These are phyloP conservation scores for Drosophila gunungcola DNA, from an alignment of 1,140 invertebrate genomes.

Conservation along the genomic window DNA sequence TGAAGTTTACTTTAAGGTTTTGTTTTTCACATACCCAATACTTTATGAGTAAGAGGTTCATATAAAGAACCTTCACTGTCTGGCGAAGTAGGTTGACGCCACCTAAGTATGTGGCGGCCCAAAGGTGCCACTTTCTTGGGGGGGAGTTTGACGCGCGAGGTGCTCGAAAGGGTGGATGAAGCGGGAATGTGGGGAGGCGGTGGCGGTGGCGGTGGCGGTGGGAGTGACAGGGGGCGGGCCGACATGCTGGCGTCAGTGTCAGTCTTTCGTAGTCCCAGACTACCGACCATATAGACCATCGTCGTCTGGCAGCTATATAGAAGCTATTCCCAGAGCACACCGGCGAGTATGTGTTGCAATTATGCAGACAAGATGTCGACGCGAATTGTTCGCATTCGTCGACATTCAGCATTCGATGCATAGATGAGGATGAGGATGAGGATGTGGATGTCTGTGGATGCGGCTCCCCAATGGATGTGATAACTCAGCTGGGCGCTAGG, in stretches of 20 bases:
- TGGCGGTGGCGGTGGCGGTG: neutral
- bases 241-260: slow-evolving; percentile 79
- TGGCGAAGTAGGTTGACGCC: slow-evolving; percentile 76
- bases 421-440: neutral
- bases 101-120: slow-evolving; percentile 73
- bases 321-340: slow-evolving; percentile 37
- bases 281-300: slow-evolving; percentile 20
- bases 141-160: slow-evolving; percentile 66
- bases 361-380: slow-evolving; percentile 84
- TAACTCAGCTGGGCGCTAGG: slow-evolving; percentile 67
- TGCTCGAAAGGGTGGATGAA: neutral
- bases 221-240: slow-evolving; percentile 27
- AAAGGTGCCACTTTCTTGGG: slow-evolving; percentile 64
- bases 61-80: slow-evolving; percentile 16
- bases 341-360: slow-evolving; percentile 75
- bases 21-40: too few species aligned
- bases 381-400: slow-evolving; percentile 79
- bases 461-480: slow-evolving; percentile 12
- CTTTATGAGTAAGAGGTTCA: too few species aligned
- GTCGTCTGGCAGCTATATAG: slow-evolving; percentile 39
- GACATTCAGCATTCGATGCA: slow-evolving; percentile 25
- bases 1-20: too few species aligned
- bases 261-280: slow-evolving; percentile 33
- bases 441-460: neutral
- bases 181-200: neutral